Percentiles rank a stretch among this genome's conserved stretches.
Conservation (phyloP, 2,888 invertebrate species). For the Drosophila algonquin region DNA sequence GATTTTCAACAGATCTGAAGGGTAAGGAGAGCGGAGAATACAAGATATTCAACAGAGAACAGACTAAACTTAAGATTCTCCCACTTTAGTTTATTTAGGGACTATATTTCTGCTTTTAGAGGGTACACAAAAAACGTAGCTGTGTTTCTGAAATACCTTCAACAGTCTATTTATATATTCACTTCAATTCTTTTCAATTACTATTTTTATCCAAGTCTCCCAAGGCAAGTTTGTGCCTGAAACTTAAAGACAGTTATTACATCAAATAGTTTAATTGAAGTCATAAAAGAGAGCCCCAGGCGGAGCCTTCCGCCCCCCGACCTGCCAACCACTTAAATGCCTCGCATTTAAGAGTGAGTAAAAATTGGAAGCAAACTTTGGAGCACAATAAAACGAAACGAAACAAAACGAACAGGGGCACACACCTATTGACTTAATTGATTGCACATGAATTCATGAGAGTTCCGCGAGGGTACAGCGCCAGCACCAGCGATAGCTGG, state of each 20-base stretch:
- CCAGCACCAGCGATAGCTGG: conserved; percentile 55
- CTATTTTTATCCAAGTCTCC: background rate
- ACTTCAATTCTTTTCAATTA: background rate
- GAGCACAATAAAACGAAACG: conserved; percentile 13
- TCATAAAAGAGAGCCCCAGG: conserved; percentile 29
- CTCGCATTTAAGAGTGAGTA: background rate
- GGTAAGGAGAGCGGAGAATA: background rate
- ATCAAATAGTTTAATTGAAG: conserved; percentile 52
- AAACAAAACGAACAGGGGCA: conserved; percentile 15
- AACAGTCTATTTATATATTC: background rate
- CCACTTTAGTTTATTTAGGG: no score
- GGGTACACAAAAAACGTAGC: no score
- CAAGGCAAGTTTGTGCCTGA: background rate
- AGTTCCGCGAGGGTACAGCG: conserved; percentile 12
- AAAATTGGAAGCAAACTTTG: conserved; percentile 21
- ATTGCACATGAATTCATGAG: conserved; percentile 61
- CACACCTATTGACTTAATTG: conserved; percentile 75
- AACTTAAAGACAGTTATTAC: conserved; percentile 19
- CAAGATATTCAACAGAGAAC: background rate
- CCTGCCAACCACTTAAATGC: conserved; percentile 9
- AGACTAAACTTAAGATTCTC: no score
- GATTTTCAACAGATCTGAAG: background rate
- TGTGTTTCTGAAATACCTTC: background rate
- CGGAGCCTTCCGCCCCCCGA: background rate
- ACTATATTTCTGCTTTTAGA: no score